Conservation (phyloP, 2,797 vertebrate genomes). For the Betta splendens region DNA sequence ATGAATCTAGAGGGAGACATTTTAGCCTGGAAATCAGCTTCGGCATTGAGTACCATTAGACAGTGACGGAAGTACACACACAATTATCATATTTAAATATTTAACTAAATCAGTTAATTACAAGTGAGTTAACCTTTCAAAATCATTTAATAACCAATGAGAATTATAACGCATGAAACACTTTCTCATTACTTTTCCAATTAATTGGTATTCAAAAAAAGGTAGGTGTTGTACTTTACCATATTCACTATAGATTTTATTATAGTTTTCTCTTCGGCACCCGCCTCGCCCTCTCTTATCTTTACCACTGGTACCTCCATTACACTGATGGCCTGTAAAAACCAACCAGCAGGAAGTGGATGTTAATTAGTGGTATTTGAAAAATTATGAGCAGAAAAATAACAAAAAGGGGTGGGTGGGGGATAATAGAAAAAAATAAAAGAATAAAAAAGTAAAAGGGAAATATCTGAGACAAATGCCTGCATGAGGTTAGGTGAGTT, state of each 20-base stretch:
- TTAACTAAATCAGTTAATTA: constrained; percentile 36
- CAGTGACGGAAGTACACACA: constrained; percentile 9
- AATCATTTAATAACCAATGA: constrained; percentile 33
- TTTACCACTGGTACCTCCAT: constrained; percentile 99
- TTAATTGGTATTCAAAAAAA: constrained; percentile 46
- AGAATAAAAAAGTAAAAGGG: constrained; percentile 8
- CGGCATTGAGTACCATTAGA: constrained; percentile 49
- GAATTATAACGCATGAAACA: constrained; percentile 69
- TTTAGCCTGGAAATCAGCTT: neutral
- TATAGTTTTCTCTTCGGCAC: constrained; percentile 91
- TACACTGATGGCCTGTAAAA: constrained; percentile 92
- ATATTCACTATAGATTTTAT: constrained; percentile 97
- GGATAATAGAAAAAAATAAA: too few species aligned
- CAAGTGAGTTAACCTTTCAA: constrained; percentile 49
- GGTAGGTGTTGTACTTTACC: constrained; percentile 84
- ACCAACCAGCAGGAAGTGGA: constrained; percentile 68
- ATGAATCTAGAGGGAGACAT: constrained; percentile 13
- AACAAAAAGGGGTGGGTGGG: neutral
- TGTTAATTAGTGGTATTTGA: constrained; percentile 63
- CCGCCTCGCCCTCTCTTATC: constrained; percentile 91
- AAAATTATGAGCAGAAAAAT: neutral
- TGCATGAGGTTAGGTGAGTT: constrained; percentile 7
- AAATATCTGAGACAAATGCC: constrained; percentile 16
- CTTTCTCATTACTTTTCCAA: constrained; percentile 60
- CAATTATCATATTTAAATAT: constrained; percentile 20